These are phyloP conservation scores for Plectus sambesii DNA, from an alignment of 1,140 invertebrate species.

Conservation along the genomic window DNA sequence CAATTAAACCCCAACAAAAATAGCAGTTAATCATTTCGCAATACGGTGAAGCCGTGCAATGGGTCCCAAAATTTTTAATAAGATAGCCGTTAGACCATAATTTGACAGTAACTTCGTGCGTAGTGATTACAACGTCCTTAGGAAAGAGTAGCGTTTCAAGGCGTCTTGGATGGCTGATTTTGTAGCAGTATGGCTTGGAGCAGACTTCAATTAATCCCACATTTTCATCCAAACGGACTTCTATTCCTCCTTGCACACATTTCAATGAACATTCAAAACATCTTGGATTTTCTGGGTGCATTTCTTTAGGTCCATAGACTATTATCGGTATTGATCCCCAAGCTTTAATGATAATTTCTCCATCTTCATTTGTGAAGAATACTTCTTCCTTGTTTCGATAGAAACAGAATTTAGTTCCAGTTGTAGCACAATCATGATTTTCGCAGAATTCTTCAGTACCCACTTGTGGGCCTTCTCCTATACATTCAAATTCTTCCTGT, in stretches of 20 bases:
- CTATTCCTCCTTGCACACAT: neutral
- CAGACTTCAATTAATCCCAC: neutral
- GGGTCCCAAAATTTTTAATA: no score
- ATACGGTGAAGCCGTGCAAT: neutral
- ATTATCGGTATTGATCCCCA: conserved; percentile 1
- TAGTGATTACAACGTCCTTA: neutral
- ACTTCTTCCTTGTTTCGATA: neutral
- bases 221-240: neutral
- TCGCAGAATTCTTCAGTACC: neutral
- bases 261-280: neutral
- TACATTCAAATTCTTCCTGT: neutral
- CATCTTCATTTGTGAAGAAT: neutral
- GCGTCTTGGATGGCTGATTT: neutral
- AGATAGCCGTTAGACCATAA: neutral
- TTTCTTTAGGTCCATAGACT: neutral
- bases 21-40: neutral
- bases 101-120: neutral
- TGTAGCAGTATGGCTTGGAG: neutral
- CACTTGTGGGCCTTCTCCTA: neutral
- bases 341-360: neutral
- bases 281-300: neutral
- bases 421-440: neutral
- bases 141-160: neutral
- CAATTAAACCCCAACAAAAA: neutral
- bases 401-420: neutral